Percentiles rank a stretch among this genome's conserved stretches.
Conservation (phyloP, 1,140 invertebrate species). For the Drosophila cardini region DNA sequence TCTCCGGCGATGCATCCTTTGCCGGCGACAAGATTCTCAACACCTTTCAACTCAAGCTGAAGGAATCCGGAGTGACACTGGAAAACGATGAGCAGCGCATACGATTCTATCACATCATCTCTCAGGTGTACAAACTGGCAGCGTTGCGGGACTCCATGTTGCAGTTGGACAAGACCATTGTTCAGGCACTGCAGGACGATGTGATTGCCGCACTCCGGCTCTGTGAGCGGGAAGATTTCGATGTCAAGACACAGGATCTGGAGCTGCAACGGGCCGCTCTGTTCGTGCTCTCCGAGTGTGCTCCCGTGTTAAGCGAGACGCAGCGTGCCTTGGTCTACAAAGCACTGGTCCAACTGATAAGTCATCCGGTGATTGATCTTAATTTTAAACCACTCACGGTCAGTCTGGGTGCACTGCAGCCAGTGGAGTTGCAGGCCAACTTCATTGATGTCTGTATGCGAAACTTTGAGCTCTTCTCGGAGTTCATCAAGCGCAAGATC, state of each 20-base stretch:
- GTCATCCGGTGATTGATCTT: constrained; percentile 66
- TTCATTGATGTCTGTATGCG: constrained; percentile 68
- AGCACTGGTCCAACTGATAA: constrained; percentile 66
- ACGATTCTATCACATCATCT: constrained; percentile 65
- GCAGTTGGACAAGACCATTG: constrained; percentile 44
- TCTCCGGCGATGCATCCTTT: constrained; percentile 70
- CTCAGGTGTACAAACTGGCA: constrained; percentile 67
- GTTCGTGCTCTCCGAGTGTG: constrained; percentile 61
- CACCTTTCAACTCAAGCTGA: constrained; percentile 69
- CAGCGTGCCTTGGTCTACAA: constrained; percentile 77
- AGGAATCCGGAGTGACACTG: constrained; percentile 16
- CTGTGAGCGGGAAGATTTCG: constrained; percentile 52
- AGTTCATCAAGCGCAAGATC: constrained; percentile 74
- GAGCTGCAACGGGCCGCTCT: constrained; percentile 70
- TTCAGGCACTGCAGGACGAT: constrained; percentile 62
- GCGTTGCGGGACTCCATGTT: constrained; percentile 41
- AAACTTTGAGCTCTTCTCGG: constrained; percentile 71
- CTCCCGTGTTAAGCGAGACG: constrained; percentile 59
- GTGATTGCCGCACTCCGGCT: constrained; percentile 60
- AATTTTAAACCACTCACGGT: constrained; percentile 63
- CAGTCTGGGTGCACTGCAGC: constrained; percentile 24
- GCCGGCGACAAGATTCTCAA: constrained; percentile 75
- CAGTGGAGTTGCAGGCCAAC: constrained; percentile 74
- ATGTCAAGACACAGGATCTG: constrained; percentile 44
- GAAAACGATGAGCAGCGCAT: constrained; percentile 58